Base-by-base conservation (phyloP, 2,888 invertebrate genomes). In the Scrobipalpa costella region DNA sequence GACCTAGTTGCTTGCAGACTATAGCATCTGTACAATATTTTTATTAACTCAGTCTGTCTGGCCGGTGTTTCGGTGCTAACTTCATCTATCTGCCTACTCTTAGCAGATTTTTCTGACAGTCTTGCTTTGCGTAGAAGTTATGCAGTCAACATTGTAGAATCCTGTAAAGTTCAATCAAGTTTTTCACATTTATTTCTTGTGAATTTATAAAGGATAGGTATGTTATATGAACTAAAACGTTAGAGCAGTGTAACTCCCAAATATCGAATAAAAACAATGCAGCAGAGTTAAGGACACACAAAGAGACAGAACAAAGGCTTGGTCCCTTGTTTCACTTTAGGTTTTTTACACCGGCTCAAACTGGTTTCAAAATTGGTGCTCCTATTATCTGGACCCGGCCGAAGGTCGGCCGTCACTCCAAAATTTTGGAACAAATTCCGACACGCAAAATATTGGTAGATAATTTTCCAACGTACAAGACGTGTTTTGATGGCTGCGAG, bases 291-390 rank as follows among this genome's bases (percentile, higher is more conserved):
- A 64, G 63, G 68, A 63, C 64, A 72, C 68, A 75, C 70, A 71
- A 71, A 78, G 77, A 74, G 72, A 76, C 73, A 76, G 77, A 81
- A 84, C 83, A 84, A 83, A 83, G 79, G 76, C 72, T 79, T 80
- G 77, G 77, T 81, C 79, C 80, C 83, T 61, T 82, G 83, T 82
- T 81, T 85, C 83, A 80, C 83, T 81, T 79, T 77, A 78, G 72
- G 79, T 86, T 78, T 80, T 89, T 88, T 89, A 84, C 83, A 70
- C 27, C 27, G 27, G 68, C 66, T 76, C 77, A 79, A 90, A 90
- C 90, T 84, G 88, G 90, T 91, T 90, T 81, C 73, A 81, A 73
- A 89, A 90, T 90, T 90, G 89, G 86, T 82, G 86, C 86, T 84
- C 87, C 87, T 89, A 90, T 90, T 90, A 91, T 90, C 88, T 83